Evolutionary conservation across 2,113 vertebrate genomes (phyloP), one percentile per base, ranked within the genome.

Genomic region (Ranitomeya variabilis): DNA sequence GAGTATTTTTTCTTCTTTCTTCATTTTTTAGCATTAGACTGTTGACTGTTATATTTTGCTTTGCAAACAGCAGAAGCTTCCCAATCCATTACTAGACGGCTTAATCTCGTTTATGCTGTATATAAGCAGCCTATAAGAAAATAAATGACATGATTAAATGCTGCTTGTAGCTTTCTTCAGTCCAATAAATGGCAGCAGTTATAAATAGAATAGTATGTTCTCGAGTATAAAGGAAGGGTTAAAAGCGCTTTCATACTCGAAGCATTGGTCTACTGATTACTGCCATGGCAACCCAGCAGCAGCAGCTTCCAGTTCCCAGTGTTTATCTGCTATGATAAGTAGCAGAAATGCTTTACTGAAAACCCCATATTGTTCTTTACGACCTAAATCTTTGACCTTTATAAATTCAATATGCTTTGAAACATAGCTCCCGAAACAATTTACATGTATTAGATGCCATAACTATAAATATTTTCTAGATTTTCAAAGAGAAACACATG

Each of bases 231-330:
- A 51, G 74, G 89, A 90, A 88, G 89, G 21, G 60, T 71, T 31
- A 91, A 45, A n/a, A 91, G 86, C 7, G 0, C n/a, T 89, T 87
- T 15, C 60, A 88, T 83, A 91, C 76, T 51, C 89, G 1, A 21
- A 80, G 3, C 77, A 26, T 76, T 90, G 21, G 18, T 90, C 89
- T 82, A 91, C 86, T 74, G 60, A 90, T 91, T 92, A 89, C 26
- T 91, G 52, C 79, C 37, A 15, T 89, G 73, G 87, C 82, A 93
- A 91, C 82, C 89, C 45, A 86, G 67, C 31, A 84, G 87, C 86
- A n/a, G 73, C 13, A 4, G 5, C 81, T 90, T 90, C 23, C 64
- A 83, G 85, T 90, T 87, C 84, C 86, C n/a, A 83, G 14, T 2
- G 0, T 23, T 87, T 59, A n/a, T 91, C 2, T 81, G 62, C 21